These are phyloP conservation scores for Drosophila albomicans DNA, from an alignment of 1,140 invertebrate species.

Conservation along the genomic window DNA sequence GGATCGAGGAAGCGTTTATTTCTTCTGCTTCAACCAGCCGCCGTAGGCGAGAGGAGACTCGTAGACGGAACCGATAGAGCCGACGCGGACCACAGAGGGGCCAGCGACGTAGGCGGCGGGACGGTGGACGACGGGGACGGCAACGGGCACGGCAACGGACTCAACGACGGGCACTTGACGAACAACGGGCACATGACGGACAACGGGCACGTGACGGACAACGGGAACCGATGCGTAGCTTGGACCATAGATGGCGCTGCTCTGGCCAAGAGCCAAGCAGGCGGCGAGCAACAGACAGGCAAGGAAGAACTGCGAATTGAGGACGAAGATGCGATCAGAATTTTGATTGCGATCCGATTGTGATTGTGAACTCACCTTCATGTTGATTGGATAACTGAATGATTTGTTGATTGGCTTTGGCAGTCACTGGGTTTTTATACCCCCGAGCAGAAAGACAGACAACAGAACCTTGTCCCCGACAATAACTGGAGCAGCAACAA, in stretches of 20 bases:
- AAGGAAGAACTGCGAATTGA: slow-evolving; percentile 59
- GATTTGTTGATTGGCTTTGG: slow-evolving; percentile 52
- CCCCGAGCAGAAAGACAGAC: neutral
- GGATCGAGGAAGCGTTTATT: slow-evolving; percentile 10
- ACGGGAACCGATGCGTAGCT: slow-evolving; percentile 47
- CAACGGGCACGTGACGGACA: slow-evolving; percentile 36
- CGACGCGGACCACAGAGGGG: slow-evolving; percentile 31
- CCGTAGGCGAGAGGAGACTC: slow-evolving; percentile 66
- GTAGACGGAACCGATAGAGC: slow-evolving; percentile 57
- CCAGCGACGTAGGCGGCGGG: slow-evolving; percentile 38
- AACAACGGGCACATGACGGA: slow-evolving; percentile 46
- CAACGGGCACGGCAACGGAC: slow-evolving; percentile 37
- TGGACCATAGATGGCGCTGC: slow-evolving; percentile 61
- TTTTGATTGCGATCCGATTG: neutral
- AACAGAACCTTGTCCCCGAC: slow-evolving; percentile 34
- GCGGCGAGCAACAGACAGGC: slow-evolving; percentile 62
- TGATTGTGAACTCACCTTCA: slow-evolving; percentile 62
- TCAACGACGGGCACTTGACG: slow-evolving; percentile 52
- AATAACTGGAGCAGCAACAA: slow-evolving; percentile 62
- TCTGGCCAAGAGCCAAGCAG: slow-evolving; percentile 60
- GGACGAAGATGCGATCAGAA: neutral
- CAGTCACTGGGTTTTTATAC: slow-evolving; percentile 56
- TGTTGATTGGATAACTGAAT: slow-evolving; percentile 50
- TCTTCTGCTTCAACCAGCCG: slow-evolving; percentile 68
- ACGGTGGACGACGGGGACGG: slow-evolving; percentile 46